phyloP scores from a whole-genome alignment of 2,888 invertebrate species.

The Leucophenga maculata region DNA sequence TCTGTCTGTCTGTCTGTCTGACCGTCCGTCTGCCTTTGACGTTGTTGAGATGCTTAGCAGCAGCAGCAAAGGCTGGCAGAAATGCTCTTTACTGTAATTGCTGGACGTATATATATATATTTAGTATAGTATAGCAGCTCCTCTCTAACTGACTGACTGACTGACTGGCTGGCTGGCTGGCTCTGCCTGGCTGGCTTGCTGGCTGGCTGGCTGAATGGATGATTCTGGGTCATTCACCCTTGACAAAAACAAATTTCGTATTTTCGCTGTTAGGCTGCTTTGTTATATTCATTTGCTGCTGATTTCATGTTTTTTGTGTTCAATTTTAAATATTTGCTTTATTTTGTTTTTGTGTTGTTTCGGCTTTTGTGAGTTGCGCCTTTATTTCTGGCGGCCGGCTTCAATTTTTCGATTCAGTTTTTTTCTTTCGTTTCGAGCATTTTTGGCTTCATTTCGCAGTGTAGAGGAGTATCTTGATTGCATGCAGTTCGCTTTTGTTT shows the following conservation, averaged over 20 bases:
- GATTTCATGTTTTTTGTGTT: slow-evolving; percentile 3
- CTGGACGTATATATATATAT: slow-evolving; percentile 23
- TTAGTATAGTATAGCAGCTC: no score
- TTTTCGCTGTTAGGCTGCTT: slow-evolving; percentile 64
- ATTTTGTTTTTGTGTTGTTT: slow-evolving; percentile 9
- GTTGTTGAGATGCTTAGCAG: slow-evolving; percentile 22
- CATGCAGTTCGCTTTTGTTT: no score
- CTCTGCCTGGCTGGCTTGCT: no score
- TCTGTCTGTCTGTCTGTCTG: slow-evolving; percentile 16
- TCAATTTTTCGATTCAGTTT: neutral
- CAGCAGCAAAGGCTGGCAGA: slow-evolving; percentile 30
- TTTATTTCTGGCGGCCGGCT: no score
- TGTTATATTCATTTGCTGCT: slow-evolving; percentile 13
- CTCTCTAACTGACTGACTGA: slow-evolving; percentile 26
- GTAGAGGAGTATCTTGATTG: no score
- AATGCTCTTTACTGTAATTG: slow-evolving; percentile 24
- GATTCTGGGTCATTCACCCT: slow-evolving; percentile 70
- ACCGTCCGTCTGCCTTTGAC: slow-evolving; percentile 1
- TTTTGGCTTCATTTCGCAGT: no score
- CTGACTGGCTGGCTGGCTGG: slow-evolving; percentile 37
- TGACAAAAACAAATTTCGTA: slow-evolving; percentile 51
- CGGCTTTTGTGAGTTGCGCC: neutral
- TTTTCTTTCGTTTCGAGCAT: no score
- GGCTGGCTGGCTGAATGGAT: slow-evolving; percentile 55
- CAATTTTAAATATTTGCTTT: neutral